Conservation (phyloP, 2,888 invertebrate species). For the Chydorus sphaericus region DNA sequence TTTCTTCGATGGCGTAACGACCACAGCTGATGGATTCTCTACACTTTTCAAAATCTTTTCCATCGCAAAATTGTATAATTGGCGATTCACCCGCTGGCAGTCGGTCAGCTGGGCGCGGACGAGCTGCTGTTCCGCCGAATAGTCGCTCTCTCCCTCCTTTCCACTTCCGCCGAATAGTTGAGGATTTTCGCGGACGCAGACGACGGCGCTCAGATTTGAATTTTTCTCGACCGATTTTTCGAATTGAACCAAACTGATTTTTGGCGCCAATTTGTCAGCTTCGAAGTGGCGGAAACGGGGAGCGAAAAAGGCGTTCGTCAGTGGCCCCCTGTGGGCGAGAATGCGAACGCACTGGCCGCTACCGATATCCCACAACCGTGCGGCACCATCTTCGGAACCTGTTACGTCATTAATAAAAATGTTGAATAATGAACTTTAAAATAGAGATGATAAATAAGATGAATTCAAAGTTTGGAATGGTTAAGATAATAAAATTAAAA, state of each 20-base stretch:
- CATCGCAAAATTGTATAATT: background rate
- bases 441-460: background rate
- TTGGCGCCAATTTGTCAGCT: conserved; percentile 26
- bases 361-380: conserved; percentile 65
- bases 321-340: conserved; percentile 52
- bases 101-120: background rate
- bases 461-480: no score
- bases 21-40: no score
- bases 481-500: no score
- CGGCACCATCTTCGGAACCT: conserved; percentile 55
- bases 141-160: no score
- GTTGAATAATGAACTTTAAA: no score
- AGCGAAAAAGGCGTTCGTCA: conserved; percentile 54
- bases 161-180: no score
- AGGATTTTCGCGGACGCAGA: no score
- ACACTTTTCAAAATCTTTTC: background rate
- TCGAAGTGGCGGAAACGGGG: conserved; percentile 43
- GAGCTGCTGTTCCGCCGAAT: no score
- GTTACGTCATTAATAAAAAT: no score
- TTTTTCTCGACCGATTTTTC: no score
- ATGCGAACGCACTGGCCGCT: conserved; percentile 57
- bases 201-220: no score
- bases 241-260: conserved; percentile 33
- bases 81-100: background rate
- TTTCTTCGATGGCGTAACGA: no score